Evolutionary conservation across 2,888 invertebrate genomes (phyloP), one percentile per base, ranked within the genome.

Genomic region (Argyra leucocephala): DNA sequence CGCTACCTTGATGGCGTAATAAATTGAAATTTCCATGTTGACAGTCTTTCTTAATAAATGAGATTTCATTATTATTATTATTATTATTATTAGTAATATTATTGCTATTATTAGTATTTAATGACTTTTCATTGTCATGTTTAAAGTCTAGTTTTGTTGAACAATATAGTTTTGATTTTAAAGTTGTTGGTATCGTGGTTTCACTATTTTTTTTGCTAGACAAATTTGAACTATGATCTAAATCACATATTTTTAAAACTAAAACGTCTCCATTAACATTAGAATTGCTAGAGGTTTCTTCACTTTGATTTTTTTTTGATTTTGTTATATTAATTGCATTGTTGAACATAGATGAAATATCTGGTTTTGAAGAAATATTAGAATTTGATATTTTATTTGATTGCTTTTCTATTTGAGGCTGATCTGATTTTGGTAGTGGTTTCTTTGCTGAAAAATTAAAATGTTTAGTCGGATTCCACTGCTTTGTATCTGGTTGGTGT

Each of bases 181-280:
- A 3, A 23, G 12, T 59, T 23, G 59, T 31, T 59, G 12, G 15
- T 36, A 21, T 15, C 36, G 36, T 36, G 31, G 26, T 61, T 15
- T n/a, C 36, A 57, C 37, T 18, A 26, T 18, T 57, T 21, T 61
- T 26, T 36, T 6, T 37, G 22, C 24, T 31, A 59, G 58, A 22
- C 31, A 37, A 63, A 18, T 68, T 69, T 62, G 58, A 31, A 62
- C 65, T 69, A 66, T 64, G 64, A 67, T 69, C 69, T 66, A 69
- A 66, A 69, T 69, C 69, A 69, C 69, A 68, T 64, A 69, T 69
- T 61, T 66, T 69, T 68, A 69, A 67, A 64, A 69, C 67, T 67
- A 69, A 66, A 23, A 68, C 67, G 64, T 69, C 69, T 26, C 24
- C 61, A 31, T 65, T 67, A 10, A 60, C n/a, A 58, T 15, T 57